Base-by-base conservation (phyloP, 2,888 invertebrate species). In the Choreutis nemorana region DNA sequence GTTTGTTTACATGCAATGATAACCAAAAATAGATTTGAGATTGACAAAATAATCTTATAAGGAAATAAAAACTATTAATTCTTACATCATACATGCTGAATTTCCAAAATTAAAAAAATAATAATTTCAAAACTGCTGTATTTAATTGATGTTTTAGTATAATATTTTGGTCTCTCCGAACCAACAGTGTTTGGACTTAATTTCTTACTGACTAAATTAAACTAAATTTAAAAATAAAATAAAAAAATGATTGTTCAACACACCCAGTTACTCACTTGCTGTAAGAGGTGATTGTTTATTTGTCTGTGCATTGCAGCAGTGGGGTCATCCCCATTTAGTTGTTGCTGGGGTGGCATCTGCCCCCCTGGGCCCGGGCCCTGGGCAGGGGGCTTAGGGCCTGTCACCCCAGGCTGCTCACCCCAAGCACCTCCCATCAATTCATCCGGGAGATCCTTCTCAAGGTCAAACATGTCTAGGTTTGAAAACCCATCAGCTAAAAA, bases 371-470 rank as follows among this genome's bases (percentile, higher is more conserved):
- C 91, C 5, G 91, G 90, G 14, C 91, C 91, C 51, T 90, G 91
- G 13, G 89, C 90, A 14, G 91, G 89, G 40, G 90, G 90, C 64
- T 90, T 91, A 37, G 85, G 84, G 33, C 84, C 79, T n/a, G 75
- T 75, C 51, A 86, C 81, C 37, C 81, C 83, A 37, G 75, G 65
- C 45, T 84, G 84, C 56, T 89, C 89, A 18, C 87, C 86, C 90
- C 91, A 91, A 46, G 87, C 85, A 43, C 86, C 83, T 33, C 87
- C 85, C 70, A 93, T 89, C 44, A 95, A 81, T 71, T 94, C 94
- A 77, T 94, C 94, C 25, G 94, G 94, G 49, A 95, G 85, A 71
- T 93, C 90, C 73, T 93, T 92, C 73, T 94, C 94, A 68, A 94
- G 83, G 77, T 91, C 91, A 66, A 90, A 89, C 85, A 91, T 90